A percentile compares a stretch with the other conserved stretches of the same genome.
phyloP scores from a whole-genome alignment of 2,113 vertebrate species.

The Myiopsitta monachus region DNA sequence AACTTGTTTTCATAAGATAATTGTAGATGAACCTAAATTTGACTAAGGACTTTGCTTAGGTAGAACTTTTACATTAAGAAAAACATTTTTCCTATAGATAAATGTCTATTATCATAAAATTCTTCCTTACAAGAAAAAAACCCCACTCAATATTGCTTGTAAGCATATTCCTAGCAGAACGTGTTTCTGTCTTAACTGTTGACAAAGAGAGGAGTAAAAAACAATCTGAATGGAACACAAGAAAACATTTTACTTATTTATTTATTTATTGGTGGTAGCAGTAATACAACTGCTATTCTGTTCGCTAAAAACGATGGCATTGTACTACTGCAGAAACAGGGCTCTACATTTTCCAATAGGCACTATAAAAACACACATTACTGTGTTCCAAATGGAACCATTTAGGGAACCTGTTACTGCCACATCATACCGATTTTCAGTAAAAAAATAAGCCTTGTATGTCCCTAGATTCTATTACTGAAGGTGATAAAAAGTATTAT shows the following conservation, averaged over 20 bases:
- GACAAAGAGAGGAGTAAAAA: background rate
- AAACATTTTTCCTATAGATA: background rate
- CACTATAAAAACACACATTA: conserved; percentile 68
- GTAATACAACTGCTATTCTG: conserved; percentile 15
- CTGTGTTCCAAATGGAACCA: conserved; percentile 60
- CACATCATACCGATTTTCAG: conserved; percentile 53
- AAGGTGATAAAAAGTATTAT: conserved; percentile 66
- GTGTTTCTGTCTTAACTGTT: conserved; percentile 12
- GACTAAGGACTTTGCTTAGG: background rate
- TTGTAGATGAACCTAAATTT: background rate
- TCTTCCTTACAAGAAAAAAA: background rate
- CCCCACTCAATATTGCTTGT: background rate
- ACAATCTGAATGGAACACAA: conserved; percentile 10
- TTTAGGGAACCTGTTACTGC: conserved; percentile 53
- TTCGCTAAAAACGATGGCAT: conserved; percentile 16
- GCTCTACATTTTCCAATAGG: conserved; percentile 42
- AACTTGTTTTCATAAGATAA: background rate
- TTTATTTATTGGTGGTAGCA: background rate
- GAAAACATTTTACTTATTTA: conserved; percentile 3
- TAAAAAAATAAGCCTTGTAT: conserved; percentile 49
- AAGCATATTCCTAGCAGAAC: background rate
- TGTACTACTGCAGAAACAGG: conserved; percentile 23
- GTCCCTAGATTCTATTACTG: conserved; percentile 59
- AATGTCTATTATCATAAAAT: background rate
- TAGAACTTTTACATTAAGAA: conserved; percentile 7